phyloP scores from a whole-genome alignment of 2,797 vertebrate species.

The Peromyscus eremicus region DNA sequence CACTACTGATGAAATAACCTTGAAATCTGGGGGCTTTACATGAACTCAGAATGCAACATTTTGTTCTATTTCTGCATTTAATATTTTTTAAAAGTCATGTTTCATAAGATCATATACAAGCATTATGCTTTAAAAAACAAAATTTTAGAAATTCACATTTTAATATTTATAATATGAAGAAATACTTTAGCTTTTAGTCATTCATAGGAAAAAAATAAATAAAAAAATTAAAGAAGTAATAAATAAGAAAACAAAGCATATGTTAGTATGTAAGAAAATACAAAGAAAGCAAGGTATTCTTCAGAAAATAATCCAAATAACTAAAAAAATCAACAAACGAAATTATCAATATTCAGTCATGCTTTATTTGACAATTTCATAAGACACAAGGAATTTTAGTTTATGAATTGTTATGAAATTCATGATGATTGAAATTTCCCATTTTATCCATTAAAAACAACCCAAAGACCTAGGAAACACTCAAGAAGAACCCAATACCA shows the following conservation, averaged over 20 bases:
- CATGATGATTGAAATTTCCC: not conserved
- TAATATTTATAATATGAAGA: not conserved
- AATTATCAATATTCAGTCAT: not conserved
- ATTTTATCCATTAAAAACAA: not conserved
- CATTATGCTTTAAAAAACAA: too few relatives aligned
- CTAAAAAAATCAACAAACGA: not conserved
- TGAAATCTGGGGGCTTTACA: not conserved
- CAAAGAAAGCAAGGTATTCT: not conserved
- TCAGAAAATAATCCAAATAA: not conserved
- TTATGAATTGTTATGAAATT: not conserved
- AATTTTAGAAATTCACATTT: not conserved
- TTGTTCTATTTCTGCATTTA: not conserved
- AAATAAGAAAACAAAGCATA: not conserved
- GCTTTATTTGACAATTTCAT: not conserved
- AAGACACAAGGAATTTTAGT: not conserved
- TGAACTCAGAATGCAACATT: not conserved
- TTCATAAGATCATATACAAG: not conserved
- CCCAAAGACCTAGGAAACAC: not conserved
- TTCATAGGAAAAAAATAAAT: not conserved
- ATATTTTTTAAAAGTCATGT: not conserved
- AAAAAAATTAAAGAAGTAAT: not conserved
- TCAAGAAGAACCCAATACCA: not conserved
- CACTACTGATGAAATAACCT: too few relatives aligned
- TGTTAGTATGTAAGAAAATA: not conserved
- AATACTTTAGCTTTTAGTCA: not conserved